Evolutionary conservation across 2,888 invertebrate genomes (phyloP), one percentile per base, ranked within the genome.

Genomic region (Meloe dianella): DNA sequence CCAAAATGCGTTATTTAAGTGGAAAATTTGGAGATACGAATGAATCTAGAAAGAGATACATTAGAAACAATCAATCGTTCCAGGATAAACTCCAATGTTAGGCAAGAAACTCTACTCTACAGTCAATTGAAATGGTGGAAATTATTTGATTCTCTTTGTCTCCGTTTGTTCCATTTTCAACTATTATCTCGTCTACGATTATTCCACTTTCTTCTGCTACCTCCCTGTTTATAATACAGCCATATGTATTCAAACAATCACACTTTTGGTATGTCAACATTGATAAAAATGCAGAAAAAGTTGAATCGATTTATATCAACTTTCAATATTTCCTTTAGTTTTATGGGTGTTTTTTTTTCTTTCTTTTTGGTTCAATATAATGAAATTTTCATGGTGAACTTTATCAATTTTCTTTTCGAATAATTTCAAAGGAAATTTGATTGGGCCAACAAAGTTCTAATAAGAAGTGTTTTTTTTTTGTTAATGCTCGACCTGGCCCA

Each of bases 61-160:
- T 47, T 20, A 7, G 47, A 9, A 20, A 9, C 35, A 14, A 35
- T 35, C 47, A 47, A 47, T 47, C 47, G n/a, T 41, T 17, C 1
- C 5, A 17, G 41, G 17, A n/a, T 41, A 41, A 41, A 47, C 20
- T 47, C 20, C 20, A 22, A n/a, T 51, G 47, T 20, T 51, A 3
- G 47, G 22, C 20, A 3, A 51, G 47, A 51, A 51, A 51, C 9
- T 51, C 47, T 1, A n/a, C 17, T 41, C 17, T 41, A 41, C 17
- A 41, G 17, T 17, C 41, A 51, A 51, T 22, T 41, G n/a, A n/a
- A 41, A n/a, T 41, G 7, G 41, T 47, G 47, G n/a, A 47, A 47
- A 47, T 47, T 47, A 47, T 47, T 47, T 20, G 41, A 41, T n/a
- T 41, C 41, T 41, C 41, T 41, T 35, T 35, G 35, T 35, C 35